Conservation (phyloP, 1,140 invertebrate species). For the Heliconius eleuchia region DNA sequence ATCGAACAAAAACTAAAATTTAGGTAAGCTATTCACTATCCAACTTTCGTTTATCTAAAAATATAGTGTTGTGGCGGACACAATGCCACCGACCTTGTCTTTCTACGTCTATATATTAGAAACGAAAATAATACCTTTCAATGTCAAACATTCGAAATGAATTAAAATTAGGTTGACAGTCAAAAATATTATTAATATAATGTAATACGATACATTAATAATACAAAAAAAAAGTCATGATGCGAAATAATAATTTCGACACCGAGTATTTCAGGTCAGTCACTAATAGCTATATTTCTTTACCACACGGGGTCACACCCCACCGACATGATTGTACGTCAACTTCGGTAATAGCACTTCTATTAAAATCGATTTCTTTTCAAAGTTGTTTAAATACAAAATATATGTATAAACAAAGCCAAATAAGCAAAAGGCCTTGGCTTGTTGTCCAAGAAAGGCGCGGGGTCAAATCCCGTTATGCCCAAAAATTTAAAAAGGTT, state of each 20-base stretch:
- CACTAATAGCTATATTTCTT: slow-evolving; percentile 6
- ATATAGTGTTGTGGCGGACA: no score
- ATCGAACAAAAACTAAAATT: no score
- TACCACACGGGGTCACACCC: slow-evolving; percentile 5
- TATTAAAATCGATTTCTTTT: background rate
- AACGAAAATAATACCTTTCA: no score
- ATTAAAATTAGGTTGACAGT: no score
- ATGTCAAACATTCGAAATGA: no score
- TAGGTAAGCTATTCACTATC: no score
- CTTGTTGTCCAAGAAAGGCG: slow-evolving; percentile 5
- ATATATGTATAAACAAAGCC: background rate
- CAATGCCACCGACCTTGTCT: no score
- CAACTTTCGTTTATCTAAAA: no score
- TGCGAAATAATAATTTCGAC: background rate
- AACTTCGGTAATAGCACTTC: background rate
- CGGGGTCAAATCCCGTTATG: background rate
- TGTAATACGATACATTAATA: no score
- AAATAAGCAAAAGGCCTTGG: background rate
- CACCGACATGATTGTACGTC: background rate
- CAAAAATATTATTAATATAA: no score
- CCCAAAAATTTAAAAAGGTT: background rate
- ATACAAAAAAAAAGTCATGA: background rate
- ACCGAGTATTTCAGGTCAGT: background rate
- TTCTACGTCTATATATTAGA: no score
- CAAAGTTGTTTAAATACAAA: background rate